Conservation (phyloP, 2,888 invertebrate genomes). For the Lycophotia porphyrea region DNA sequence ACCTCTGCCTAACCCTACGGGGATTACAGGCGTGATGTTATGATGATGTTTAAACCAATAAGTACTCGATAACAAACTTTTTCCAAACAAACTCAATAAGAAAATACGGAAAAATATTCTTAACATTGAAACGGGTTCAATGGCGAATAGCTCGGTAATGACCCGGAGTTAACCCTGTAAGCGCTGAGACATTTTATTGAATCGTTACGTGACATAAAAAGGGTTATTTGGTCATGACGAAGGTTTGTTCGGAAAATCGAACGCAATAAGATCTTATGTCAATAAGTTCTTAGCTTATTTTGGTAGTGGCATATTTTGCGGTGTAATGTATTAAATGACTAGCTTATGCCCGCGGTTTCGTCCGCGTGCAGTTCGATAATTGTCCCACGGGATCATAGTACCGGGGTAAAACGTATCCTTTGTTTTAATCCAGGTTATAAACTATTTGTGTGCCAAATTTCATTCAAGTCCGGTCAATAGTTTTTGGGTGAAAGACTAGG, state of each 20-base stretch:
- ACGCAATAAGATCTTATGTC: slow-evolving; percentile 44
- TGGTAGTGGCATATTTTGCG: not conserved
- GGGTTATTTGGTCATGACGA: slow-evolving; percentile 56
- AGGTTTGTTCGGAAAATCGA: slow-evolving; percentile 51
- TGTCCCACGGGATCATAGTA: too few species aligned
- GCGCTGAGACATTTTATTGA: slow-evolving; percentile 45
- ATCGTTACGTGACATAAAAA: slow-evolving; percentile 57
- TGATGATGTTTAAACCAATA: not conserved
- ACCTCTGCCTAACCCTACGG: too few species aligned
- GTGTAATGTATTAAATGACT: not conserved
- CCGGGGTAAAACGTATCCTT: too few species aligned
- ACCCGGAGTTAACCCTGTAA: slow-evolving; percentile 48
- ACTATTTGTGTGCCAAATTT: too few species aligned
- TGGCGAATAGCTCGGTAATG: slow-evolving; percentile 46
- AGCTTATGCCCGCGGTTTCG: too few species aligned
- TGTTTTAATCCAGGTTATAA: too few species aligned
- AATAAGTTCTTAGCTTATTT: slow-evolving; percentile 6
- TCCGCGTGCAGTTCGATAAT: too few species aligned
- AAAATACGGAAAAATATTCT: slow-evolving; percentile 8
- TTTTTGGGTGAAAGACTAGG: too few species aligned
- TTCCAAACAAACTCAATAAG: not conserved
- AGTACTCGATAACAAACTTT: not conserved
- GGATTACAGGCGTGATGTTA: too few species aligned
- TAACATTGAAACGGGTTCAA: slow-evolving; percentile 19
- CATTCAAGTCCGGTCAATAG: too few species aligned